Evolutionary conservation across 2,113 vertebrate species (phyloP).

Genomic region (Petromus typicus): DNA sequence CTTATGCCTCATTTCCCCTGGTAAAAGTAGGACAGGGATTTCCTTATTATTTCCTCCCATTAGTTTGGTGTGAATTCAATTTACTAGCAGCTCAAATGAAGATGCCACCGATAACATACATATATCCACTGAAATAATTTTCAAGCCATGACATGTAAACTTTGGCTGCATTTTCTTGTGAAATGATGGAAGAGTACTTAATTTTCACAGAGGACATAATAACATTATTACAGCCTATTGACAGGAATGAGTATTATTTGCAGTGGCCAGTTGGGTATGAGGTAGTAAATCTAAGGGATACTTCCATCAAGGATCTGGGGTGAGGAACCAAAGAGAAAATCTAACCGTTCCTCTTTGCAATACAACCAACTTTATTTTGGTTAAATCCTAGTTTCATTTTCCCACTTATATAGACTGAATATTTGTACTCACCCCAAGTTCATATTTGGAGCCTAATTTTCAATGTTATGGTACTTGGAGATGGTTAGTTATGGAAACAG

Average conservation of each 20-base stretch:
- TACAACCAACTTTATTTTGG: constrained; percentile 86
- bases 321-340: constrained; percentile 71
- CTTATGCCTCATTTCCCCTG: constrained; percentile 12
- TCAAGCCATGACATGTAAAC: not conserved
- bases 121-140: constrained; percentile 71
- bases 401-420: constrained; percentile 49
- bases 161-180: not conserved
- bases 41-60: constrained; percentile 47
- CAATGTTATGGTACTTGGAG: not conserved
- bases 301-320: constrained; percentile 52
- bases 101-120: constrained; percentile 65
- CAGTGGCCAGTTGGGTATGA: constrained; percentile 58
- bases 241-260: constrained; percentile 70
- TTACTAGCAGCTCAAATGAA: constrained; percentile 18
- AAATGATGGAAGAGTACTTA: constrained; percentile 52
- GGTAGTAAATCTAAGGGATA: constrained; percentile 45
- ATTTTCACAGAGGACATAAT: constrained; percentile 62
- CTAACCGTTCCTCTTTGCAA: constrained; percentile 56
- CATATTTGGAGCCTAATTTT: not conserved
- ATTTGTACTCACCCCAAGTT: not conserved
- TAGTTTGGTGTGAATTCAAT: not conserved
- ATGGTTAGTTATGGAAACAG: not conserved
- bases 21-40: constrained; percentile 16
- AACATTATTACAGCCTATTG: constrained; percentile 19
- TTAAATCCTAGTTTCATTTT: constrained; percentile 89